These are phyloP conservation scores for Clytia hemisphaerica DNA, from an alignment of 30 jellyfish, hydroid and myxozoan genomes.

Conservation along the genomic window DNA sequence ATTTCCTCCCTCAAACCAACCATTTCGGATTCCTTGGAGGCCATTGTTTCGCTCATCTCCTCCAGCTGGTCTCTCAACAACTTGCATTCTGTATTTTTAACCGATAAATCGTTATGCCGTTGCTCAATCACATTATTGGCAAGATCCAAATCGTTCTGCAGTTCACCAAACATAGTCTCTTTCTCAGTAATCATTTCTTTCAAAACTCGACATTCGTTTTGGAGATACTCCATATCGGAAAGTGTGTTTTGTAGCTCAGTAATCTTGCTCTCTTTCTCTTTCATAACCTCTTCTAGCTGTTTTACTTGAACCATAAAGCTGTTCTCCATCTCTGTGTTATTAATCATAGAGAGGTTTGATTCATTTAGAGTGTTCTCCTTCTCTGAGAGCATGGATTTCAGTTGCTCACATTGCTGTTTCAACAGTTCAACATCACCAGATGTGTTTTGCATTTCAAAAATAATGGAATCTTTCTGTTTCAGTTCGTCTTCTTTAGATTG, in stretches of 20 bases:
- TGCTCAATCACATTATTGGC: constrained; percentile 18
- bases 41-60: not conserved
- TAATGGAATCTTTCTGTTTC: not conserved
- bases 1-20: constrained; percentile 15
- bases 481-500: constrained; percentile 18
- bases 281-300: constrained; percentile 27
- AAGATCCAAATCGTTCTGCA: constrained; percentile 33
- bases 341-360: no score
- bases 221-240: constrained; percentile 34
- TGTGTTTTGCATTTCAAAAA: constrained; percentile 26
- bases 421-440: constrained; percentile 19
- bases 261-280: constrained; percentile 28
- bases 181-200: constrained; percentile 14
- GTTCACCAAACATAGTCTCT: constrained; percentile 7
- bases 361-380: no score
- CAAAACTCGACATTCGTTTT: constrained; percentile 16
- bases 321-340: no score
- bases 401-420: constrained; percentile 32
- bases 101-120: constrained; percentile 2
- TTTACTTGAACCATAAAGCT: constrained; percentile 34
- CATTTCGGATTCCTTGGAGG: constrained; percentile 14
- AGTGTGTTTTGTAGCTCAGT: constrained; percentile 4
- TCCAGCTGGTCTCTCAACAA: not conserved
- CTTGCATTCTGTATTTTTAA: not conserved
- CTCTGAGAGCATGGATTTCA: constrained; percentile 14